Evolutionary conservation across 1,140 invertebrate species (phyloP).

Genomic region (Cylas formicarius): DNA sequence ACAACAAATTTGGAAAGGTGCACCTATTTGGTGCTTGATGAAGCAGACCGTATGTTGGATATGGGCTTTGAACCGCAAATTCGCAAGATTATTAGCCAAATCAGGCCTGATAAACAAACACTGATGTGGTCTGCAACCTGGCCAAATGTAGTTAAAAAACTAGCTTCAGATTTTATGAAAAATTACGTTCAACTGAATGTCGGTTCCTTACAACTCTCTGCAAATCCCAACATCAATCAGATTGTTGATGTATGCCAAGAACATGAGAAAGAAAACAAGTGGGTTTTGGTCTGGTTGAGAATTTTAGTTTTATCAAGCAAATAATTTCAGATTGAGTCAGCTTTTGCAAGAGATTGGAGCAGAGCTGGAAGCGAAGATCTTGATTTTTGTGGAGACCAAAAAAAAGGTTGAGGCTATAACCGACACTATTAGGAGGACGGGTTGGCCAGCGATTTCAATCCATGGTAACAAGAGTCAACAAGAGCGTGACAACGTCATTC

Average conservation of each 20-base stretch:
- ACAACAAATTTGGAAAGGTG: conserved; percentile 82
- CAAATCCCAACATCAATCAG: conserved; percentile 95
- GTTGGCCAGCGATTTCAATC: conserved; percentile 86
- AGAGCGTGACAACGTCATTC: conserved; percentile 90
- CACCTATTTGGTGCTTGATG: conserved; percentile 89
- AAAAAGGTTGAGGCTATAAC: conserved; percentile 94
- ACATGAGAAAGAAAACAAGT: conserved; percentile 77
- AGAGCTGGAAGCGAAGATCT: conserved; percentile 82
- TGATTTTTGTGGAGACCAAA: conserved; percentile 96
- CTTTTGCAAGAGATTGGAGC: conserved; percentile 80
- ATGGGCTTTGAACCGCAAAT: conserved; percentile 99
- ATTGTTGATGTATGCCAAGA: conserved; percentile 89
- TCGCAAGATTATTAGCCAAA: conserved; percentile 92
- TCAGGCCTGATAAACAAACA: conserved; percentile 88
- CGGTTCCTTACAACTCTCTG: conserved; percentile 81
- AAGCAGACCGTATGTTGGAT: conserved; percentile 93
- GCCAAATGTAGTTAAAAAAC: conserved; percentile 92
- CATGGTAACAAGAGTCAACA: conserved; percentile 96
- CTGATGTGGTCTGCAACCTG: conserved; percentile 99
- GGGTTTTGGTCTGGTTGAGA: conserved; percentile 46
- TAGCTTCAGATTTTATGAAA: conserved; percentile 82
- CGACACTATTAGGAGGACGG: conserved; percentile 80
- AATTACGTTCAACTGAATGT: conserved; percentile 61
- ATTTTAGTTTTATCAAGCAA: conserved; percentile 5
- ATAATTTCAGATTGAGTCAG: conserved; percentile 56